Percentiles rank a stretch among this genome's conserved stretches.
These are phyloP conservation scores for Helicorthomorpha holstii DNA, from an alignment of 1,140 invertebrate species.

Conservation along the genomic window DNA sequence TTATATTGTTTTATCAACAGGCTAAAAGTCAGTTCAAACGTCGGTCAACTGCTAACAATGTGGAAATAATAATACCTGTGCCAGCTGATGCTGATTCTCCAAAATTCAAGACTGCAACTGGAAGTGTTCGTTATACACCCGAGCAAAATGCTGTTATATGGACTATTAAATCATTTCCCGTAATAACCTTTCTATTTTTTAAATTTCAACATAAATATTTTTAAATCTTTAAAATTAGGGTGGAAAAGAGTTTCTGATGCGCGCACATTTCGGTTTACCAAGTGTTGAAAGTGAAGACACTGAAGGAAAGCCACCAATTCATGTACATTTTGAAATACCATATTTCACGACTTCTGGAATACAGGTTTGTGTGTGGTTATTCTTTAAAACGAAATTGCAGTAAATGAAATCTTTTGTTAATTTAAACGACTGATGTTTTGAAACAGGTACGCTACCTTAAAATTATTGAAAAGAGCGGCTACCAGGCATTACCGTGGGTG, in stretches of 20 bases:
- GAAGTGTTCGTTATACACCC: conserved; percentile 92
- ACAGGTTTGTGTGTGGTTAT: conserved; percentile 50
- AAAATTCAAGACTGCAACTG: conserved; percentile 97
- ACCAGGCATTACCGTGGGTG: conserved; percentile 98
- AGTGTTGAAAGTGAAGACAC: conserved; percentile 88
- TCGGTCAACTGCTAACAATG: conserved; percentile 95
- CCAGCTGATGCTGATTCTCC: conserved; percentile 96
- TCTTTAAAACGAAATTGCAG: not conserved
- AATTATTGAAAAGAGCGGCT: conserved; percentile 99
- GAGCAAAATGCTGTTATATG: conserved; percentile 96
- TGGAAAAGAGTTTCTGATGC: conserved; percentile 97
- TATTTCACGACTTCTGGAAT: conserved; percentile 99
- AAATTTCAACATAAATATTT: conserved; percentile 2
- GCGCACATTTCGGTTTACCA: conserved; percentile 96
- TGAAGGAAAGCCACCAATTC: conserved; percentile 94
- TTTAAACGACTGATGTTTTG: conserved; percentile 1
- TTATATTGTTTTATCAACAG: conserved; percentile 16
- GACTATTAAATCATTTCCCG: conserved; percentile 98
- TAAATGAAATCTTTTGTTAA: not conserved
- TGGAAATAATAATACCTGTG: conserved; percentile 97
- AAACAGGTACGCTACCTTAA: conserved; percentile 79
- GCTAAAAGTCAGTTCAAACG: conserved; percentile 98
- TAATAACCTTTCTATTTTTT: conserved; percentile 17
- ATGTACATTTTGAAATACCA: conserved; percentile 99
- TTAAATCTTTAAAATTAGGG: conserved; percentile 31